Base-by-base conservation (phyloP, 2,797 vertebrate genomes). In the Mormyrops boulengeri region DNA sequence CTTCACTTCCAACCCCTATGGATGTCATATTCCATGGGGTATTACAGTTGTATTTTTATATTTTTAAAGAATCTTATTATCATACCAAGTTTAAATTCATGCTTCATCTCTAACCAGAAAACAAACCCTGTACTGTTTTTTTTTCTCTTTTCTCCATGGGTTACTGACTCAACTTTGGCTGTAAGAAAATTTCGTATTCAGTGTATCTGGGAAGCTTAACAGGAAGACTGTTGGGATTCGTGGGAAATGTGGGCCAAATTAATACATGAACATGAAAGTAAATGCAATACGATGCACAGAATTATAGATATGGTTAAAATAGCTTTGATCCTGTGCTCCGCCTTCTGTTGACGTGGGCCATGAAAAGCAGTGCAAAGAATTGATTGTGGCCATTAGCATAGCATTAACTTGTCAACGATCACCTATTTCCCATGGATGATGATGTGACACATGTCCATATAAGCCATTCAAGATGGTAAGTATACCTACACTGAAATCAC, bases 371-470 rank as follows among this genome's bases (percentile, higher is more conserved):
- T 92, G 94, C 94, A 91, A 92, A 94, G 94, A 96, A 96, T 95
- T 96, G 96, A 96, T 96, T 95, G 95, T 93, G 91, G 95, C 95
- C 95, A 96, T 96, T 96, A 96, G 95, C 94, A 92, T 95, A 96
- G 96, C 95, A 96, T 96, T 96, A 96, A 94, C 93, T 93, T 93
- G 95, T 96, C 95, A 95, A 95, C 95, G 95, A 96, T 95, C 95
- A 95, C 95, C 95, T 95, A 94, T 93, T 93, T 92, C 88, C 91
- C 95, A 96, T 96, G 93, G 95, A 96, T 96, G 94, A 91, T 92
- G 88, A 92, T 93, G 66, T 92, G 94, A 93, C 22, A 30, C 22
- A 5, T 26, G 22, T 30, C 93, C 95, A 95, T 94, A 95, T 96
- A 92, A 95, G 93, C 95, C 96, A 94, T 95, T 93, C 93, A 89